phyloP scores from a whole-genome alignment of 2,888 invertebrate genomes.

The Stictocephala bisonia region DNA sequence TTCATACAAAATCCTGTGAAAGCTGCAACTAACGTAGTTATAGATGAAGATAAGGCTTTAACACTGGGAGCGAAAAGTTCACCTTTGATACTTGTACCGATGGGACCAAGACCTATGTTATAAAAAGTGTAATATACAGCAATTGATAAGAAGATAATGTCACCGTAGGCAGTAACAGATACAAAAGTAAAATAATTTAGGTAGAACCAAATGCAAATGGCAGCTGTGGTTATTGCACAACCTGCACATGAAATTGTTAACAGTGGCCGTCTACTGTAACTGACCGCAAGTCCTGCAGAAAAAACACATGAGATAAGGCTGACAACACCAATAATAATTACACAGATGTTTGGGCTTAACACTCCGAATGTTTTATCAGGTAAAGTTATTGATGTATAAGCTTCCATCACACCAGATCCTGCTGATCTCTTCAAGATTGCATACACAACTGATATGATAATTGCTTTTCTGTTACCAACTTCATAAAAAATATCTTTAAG shows the following conservation, averaged over 20 bases:
- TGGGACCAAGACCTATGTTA: slow-evolving; percentile 70
- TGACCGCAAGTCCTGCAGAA: slow-evolving; percentile 71
- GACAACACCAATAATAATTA: slow-evolving; percentile 70
- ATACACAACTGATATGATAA: slow-evolving; percentile 72
- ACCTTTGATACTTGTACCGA: slow-evolving; percentile 73
- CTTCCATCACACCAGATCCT: slow-evolving; percentile 72
- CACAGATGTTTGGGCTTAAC: slow-evolving; percentile 68
- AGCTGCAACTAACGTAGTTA: slow-evolving; percentile 70
- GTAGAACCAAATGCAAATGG: slow-evolving; percentile 52
- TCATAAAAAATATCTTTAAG: slow-evolving; percentile 69
- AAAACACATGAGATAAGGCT: slow-evolving; percentile 71
- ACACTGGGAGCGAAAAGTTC: slow-evolving; percentile 74
- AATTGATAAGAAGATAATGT: slow-evolving; percentile 23
- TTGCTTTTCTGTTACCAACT: slow-evolving; percentile 71
- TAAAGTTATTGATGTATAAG: slow-evolving; percentile 74
- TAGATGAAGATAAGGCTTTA: slow-evolving; percentile 71
- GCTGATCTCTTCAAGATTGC: slow-evolving; percentile 72
- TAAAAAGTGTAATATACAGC: slow-evolving; percentile 64
- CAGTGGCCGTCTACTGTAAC: slow-evolving; percentile 73
- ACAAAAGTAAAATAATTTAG: slow-evolving; percentile 15
- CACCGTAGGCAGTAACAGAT: slow-evolving; percentile 59
- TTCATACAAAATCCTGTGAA: slow-evolving; percentile 70
- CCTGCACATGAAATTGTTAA: slow-evolving; percentile 68
- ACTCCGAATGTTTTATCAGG: slow-evolving; percentile 64
- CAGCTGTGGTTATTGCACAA: slow-evolving; percentile 46